phyloP scores from a whole-genome alignment of 1,140 invertebrate genomes.

The Nixonia krombeini region DNA sequence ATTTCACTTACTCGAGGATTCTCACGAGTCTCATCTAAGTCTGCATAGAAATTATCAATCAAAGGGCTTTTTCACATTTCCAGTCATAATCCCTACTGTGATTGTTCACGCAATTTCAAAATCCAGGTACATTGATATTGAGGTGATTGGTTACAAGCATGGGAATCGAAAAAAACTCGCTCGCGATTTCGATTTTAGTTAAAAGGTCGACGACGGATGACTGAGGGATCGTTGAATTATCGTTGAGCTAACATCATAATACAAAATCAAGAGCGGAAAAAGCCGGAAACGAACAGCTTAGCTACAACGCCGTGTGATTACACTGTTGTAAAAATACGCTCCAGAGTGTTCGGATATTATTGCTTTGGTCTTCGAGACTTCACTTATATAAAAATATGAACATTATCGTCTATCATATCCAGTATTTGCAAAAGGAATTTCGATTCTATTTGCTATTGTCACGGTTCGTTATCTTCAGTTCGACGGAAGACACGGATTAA shows the following conservation, averaged over 20 bases:
- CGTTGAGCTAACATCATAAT: slow-evolving; percentile 18
- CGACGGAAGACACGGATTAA: slow-evolving; percentile 44
- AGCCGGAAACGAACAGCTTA: slow-evolving; percentile 6
- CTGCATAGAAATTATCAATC: no score
- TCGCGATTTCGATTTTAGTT: slow-evolving; percentile 15
- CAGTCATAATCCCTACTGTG: no score
- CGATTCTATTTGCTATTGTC: slow-evolving; percentile 40
- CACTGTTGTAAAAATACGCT: slow-evolving; percentile 35
- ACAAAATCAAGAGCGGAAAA: no score
- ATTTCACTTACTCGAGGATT: no score
- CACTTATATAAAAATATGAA: slow-evolving; percentile 39
- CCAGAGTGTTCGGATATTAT: slow-evolving; percentile 29
- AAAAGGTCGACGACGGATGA: slow-evolving; percentile 17
- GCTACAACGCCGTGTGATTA: slow-evolving; percentile 6
- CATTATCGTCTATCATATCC: slow-evolving; percentile 25
- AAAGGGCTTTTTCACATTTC: no score
- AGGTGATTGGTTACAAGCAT: slow-evolving; percentile 39
- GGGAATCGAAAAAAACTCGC: slow-evolving; percentile 27
- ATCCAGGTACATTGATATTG: slow-evolving; percentile 41
- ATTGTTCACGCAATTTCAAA: slow-evolving; percentile 59
- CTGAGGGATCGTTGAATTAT: slow-evolving; percentile 47
- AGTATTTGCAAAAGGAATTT: slow-evolving; percentile 29
- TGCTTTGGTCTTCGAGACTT: slow-evolving; percentile 40
- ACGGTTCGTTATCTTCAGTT: slow-evolving; percentile 16
- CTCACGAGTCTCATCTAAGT: no score